Evolutionary conservation across 2,888 invertebrate species (phyloP).

Genomic region (Clusia tigrina): DNA sequence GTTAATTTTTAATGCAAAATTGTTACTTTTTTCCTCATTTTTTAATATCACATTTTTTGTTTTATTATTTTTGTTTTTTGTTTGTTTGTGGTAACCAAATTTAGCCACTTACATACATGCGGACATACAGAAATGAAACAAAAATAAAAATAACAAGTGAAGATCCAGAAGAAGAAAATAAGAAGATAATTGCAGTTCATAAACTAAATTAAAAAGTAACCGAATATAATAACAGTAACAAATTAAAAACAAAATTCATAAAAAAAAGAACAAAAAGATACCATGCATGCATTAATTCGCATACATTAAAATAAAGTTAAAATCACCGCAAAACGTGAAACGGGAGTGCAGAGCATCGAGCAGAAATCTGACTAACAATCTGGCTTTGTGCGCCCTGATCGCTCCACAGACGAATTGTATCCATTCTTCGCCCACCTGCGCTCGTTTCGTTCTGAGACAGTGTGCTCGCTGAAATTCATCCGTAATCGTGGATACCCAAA

Average conservation of each 20-base stretch:
- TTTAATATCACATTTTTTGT: too few relatives aligned
- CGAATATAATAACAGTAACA: too few relatives aligned
- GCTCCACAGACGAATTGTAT: too few relatives aligned
- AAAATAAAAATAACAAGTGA: slow-evolving; percentile 15
- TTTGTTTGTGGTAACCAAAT: slow-evolving; percentile 33
- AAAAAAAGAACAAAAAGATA: background rate
- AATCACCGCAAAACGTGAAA: slow-evolving; percentile 24
- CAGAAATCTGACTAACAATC: background rate
- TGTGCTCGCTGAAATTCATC: background rate
- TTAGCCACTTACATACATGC: slow-evolving; percentile 23
- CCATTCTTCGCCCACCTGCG: too few relatives aligned
- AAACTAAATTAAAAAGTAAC: too few relatives aligned
- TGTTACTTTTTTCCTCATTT: slow-evolving; percentile 22
- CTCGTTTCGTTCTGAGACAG: too few relatives aligned
- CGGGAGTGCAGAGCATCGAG: slow-evolving; percentile 31
- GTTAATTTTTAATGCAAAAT: slow-evolving; percentile 31
- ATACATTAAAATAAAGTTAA: background rate
- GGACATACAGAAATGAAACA: slow-evolving; percentile 11
- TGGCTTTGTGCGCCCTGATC: slow-evolving; percentile 1
- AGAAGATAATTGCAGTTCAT: slow-evolving; percentile 11
- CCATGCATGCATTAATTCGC: background rate
- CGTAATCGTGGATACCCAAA: slow-evolving; percentile 39
- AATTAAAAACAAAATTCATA: too few relatives aligned
- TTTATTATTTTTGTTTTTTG: slow-evolving; percentile 14
- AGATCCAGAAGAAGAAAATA: background rate